phyloP scores from a whole-genome alignment of 2,797 vertebrate species.

The Melopsittacus undulatus region DNA sequence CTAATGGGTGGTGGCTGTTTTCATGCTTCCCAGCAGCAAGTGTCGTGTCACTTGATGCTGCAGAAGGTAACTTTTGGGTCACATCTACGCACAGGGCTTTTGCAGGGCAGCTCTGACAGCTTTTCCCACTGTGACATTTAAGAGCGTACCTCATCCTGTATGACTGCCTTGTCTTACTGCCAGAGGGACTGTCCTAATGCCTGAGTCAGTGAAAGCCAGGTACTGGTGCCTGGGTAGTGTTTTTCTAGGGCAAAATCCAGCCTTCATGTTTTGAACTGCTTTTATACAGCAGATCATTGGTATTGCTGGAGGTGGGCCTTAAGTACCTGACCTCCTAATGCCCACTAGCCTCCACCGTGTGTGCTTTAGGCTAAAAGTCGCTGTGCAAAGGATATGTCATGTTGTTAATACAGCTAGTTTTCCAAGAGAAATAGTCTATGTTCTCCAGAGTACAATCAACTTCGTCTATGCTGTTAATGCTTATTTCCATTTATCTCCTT shows the following conservation, averaged over 20 bases:
- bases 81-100: neutral
- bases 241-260: neutral
- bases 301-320: neutral
- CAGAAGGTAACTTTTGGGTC: slow-evolving; percentile 2
- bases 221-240: neutral
- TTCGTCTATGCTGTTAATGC: neutral
- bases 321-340: neutral
- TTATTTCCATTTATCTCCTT: neutral
- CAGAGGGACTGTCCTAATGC: neutral
- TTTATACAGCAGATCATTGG: neutral
- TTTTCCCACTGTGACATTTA: neutral
- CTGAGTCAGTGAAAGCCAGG: neutral
- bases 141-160: neutral
- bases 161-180: neutral
- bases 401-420: neutral
- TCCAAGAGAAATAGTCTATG: neutral
- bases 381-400: fast-evolving
- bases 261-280: neutral
- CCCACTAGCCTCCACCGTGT: neutral
- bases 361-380: neutral
- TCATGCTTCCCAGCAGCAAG: neutral
- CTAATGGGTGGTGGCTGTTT: neutral
- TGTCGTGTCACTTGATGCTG: neutral
- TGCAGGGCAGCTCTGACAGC: neutral
- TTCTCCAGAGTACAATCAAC: neutral